These are phyloP conservation scores for Etheostoma nigrum DNA, from an alignment of 2,797 vertebrate species.

Conservation along the genomic window DNA sequence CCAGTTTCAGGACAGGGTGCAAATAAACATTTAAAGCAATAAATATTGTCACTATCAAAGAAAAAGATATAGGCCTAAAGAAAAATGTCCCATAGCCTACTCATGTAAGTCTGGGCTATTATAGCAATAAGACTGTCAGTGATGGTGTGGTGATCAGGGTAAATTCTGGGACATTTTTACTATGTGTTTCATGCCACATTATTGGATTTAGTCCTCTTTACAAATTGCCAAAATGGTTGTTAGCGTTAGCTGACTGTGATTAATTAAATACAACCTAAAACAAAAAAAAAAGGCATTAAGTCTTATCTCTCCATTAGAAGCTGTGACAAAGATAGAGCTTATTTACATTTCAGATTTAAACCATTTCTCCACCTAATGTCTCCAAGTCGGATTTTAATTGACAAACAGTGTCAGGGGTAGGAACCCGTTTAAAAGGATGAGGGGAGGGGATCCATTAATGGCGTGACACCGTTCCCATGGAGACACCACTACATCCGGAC, in stretches of 20 bases:
- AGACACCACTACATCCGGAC: slow-evolving; percentile 54
- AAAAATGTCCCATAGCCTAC: not conserved
- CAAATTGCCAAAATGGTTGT: not conserved
- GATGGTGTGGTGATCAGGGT: not conserved
- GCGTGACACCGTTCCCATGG: slow-evolving; percentile 75
- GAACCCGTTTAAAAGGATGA: slow-evolving; percentile 18
- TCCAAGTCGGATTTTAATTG: not conserved
- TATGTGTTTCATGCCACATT: not conserved
- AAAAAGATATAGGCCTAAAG: not conserved
- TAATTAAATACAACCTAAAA: not conserved
- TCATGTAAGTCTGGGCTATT: not conserved
- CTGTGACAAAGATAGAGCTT: not conserved
- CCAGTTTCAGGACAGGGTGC: slow-evolving; percentile 7
- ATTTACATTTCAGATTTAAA: not conserved
- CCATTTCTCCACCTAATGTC: not conserved
- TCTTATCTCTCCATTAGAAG: not conserved
- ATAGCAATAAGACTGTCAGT: too few relatives aligned
- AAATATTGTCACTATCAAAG: not conserved
- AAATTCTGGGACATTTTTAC: not conserved
- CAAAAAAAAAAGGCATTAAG: not conserved
- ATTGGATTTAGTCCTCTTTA: not conserved
- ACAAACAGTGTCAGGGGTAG: not conserved
- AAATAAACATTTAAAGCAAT: not conserved
- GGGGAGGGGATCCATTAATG: slow-evolving; percentile 30
- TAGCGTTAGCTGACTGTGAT: not conserved